Percentiles rank a stretch among this genome's conserved stretches.
Conservation (phyloP, 2,888 invertebrate species). For the Patella ulyssiponensis region DNA sequence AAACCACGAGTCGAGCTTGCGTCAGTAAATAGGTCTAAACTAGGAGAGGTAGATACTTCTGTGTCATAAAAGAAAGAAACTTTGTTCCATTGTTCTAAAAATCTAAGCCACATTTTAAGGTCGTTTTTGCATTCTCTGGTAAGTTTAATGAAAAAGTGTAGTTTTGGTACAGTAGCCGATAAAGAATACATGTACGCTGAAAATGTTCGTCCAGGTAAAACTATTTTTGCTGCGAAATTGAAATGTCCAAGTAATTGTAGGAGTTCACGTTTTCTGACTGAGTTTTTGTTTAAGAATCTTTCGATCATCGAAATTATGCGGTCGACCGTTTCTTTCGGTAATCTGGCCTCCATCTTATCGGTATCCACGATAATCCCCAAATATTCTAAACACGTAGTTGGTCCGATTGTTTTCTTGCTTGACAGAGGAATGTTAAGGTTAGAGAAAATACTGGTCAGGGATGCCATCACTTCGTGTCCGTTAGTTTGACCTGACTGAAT, state of each 20-base stretch:
- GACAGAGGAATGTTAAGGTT: conserved; percentile 31
- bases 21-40: conserved; percentile 18
- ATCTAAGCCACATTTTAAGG: conserved; percentile 28
- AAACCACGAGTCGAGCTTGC: conserved; percentile 14
- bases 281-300: conserved; percentile 16
- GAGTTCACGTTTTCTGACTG: conserved; percentile 33
- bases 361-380: conserved; percentile 35
- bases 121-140: conserved; percentile 26
- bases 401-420: conserved; percentile 31
- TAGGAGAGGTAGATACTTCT: conserved; percentile 1
- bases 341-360: conserved; percentile 30
- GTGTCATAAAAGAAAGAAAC: conserved; percentile 21
- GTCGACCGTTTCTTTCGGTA: conserved; percentile 27
- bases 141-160: conserved; percentile 28
- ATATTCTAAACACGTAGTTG: conserved; percentile 33
- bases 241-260: conserved; percentile 31
- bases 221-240: conserved; percentile 31
- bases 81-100: conserved; percentile 24
- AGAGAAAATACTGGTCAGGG: conserved; percentile 16
- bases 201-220: conserved; percentile 35
- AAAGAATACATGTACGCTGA: conserved; percentile 31
- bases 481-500: conserved; percentile 14
- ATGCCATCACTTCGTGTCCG: conserved; percentile 19
- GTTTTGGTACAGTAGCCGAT: conserved; percentile 20
- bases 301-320: conserved; percentile 24